phyloP scores from a whole-genome alignment of 2,113 vertebrate species.

The Eupsittula cactorum region DNA sequence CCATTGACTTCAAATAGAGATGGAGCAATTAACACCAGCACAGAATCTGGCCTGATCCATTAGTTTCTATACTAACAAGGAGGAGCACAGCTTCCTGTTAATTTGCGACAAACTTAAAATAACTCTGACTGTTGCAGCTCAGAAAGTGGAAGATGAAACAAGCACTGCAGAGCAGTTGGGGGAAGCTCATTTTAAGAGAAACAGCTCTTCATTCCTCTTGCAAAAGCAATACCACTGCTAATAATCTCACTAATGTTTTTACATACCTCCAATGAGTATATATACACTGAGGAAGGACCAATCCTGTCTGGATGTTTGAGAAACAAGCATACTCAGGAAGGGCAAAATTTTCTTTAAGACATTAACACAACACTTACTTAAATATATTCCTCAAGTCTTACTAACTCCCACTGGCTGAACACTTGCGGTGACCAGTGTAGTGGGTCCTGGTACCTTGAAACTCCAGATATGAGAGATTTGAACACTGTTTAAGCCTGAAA shows the following conservation, averaged over 20 bases:
- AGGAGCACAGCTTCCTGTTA: not conserved
- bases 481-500: not conserved
- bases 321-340: not conserved
- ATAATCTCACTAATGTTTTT: not conserved
- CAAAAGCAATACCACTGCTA: not conserved
- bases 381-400: not conserved
- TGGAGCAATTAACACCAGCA: not conserved
- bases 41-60: not conserved
- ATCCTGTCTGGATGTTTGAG: not conserved
- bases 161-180: not conserved
- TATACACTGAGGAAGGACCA: not conserved
- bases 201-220: not conserved
- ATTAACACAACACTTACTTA: not conserved
- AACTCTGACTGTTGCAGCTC: not conserved
- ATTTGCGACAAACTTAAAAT: not conserved
- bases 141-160: not conserved
- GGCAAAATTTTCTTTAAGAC: not conserved
- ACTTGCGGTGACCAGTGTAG: not conserved
- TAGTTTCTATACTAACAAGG: not conserved
- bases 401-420: not conserved
- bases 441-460: not conserved
- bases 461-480: not conserved
- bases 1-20: conserved; percentile 9
- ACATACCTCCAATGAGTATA: not conserved
- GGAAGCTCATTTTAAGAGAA: not conserved